Conservation (phyloP, 2,113 vertebrate species). For the Protomyctophum bolini region DNA sequence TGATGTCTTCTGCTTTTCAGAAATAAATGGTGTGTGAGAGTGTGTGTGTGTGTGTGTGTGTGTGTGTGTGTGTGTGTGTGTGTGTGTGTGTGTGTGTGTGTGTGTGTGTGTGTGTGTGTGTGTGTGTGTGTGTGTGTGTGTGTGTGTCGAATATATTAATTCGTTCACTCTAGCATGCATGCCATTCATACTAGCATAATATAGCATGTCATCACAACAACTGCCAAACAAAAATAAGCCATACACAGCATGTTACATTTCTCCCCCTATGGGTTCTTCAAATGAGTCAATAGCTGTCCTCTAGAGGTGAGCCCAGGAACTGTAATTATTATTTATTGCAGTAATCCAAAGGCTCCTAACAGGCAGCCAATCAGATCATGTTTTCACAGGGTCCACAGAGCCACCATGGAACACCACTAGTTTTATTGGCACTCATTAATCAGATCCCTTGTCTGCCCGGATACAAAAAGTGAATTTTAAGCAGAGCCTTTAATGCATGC, state of each 20-base stretch:
- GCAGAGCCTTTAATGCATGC: slow-evolving; percentile 54
- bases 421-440: slow-evolving; percentile 53
- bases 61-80: slow-evolving; percentile 1
- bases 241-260: neutral
- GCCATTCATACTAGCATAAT: no score
- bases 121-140: neutral
- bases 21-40: neutral
- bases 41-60: neutral
- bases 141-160: neutral
- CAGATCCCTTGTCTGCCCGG: slow-evolving; percentile 34
- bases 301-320: slow-evolving; percentile 16
- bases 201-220: no score
- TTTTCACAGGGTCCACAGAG: slow-evolving; percentile 29
- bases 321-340: slow-evolving; percentile 52
- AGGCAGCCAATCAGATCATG: slow-evolving; percentile 29
- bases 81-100: neutral
- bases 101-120: neutral
- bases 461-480: slow-evolving; percentile 59
- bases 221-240: no score
- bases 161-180: no score
- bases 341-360: slow-evolving; percentile 24
- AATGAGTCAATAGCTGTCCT: slow-evolving; percentile 13
- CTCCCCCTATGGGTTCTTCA: slow-evolving; percentile 6
- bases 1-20: no score
- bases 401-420: slow-evolving; percentile 32